Base-by-base conservation (phyloP, 2,797 vertebrate genomes). In the Galaxias olidus region DNA sequence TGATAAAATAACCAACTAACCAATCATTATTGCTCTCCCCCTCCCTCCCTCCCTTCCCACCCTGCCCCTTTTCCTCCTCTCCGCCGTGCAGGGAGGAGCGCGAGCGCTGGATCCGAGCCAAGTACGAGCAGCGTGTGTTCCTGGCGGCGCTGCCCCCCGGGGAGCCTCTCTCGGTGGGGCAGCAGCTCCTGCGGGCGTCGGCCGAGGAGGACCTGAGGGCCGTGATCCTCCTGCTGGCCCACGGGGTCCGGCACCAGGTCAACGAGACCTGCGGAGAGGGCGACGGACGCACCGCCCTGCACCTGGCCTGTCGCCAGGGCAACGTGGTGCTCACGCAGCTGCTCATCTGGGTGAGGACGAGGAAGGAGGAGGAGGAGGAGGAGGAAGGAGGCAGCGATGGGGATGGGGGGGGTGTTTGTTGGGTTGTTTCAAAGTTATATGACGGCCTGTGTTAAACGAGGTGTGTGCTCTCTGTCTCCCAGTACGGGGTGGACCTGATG, bases 121-220 rank as follows among this genome's bases (percentile, higher is more conserved):
- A 98, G 85, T 99, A 99, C 0, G 97, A 98, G 84, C 97, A 98
- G 91, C 97, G 95, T n/a, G 91, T 98, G 45, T 98, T 99, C 90
- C 86, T 99, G 79, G 93, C 95, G 0, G 86, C 95, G 0, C 86
- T 94, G 77, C 86, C 92, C 0, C 88, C 90, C 84, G 65, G 88
- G 0, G 96, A 98, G 30, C 30, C 2, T 48, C 87, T 96, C 10
- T 84, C 94, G 1, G 90, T 98, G 74, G 96, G 96, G 12, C 96
- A 98, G 82, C 94, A 94, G 71, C 91, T 99, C 73, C 90, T 98
- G 71, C 77, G 92, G 30, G 94, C 95, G 18, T 93, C 95, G 0
- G 94, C 93, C 0, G 97, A 98, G 30, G 97, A 98, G 80, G 96
- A 98, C 84, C 88, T 98, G 60, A 83, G 93, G 54, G 14, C 76